Conservation (phyloP, 92 coral and sea anemone species). For the Plumapathes pennacea region DNA sequence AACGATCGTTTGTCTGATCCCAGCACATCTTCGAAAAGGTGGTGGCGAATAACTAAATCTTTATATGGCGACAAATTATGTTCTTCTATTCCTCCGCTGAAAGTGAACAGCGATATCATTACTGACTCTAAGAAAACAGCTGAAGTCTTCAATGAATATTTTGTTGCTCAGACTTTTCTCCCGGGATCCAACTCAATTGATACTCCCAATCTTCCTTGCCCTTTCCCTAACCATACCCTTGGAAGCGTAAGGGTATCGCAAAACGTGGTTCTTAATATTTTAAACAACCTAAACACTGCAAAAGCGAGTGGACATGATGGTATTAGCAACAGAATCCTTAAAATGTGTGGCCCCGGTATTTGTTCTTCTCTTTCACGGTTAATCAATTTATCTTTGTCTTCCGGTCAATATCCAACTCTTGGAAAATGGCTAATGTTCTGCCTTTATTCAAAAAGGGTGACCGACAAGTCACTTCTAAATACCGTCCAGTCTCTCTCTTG, state of each 20-base stretch:
- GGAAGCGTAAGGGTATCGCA: background rate
- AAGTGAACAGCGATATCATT: background rate
- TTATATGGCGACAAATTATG: slow-evolving; percentile 4
- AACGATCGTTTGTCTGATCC: too few relatives aligned
- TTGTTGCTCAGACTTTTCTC: slow-evolving; percentile 9
- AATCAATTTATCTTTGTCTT: slow-evolving; percentile 7
- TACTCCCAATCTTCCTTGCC: slow-evolving; percentile 14
- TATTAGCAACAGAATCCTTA: slow-evolving; percentile 8
- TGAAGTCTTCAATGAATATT: slow-evolving; percentile 13
- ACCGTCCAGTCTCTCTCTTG: slow-evolving; percentile 17
- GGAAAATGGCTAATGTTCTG: slow-evolving; percentile 27
- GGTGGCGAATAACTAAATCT: slow-evolving; percentile 18
- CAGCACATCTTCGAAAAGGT: slow-evolving; percentile 10
- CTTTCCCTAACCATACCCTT: background rate
- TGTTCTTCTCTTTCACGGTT: too few relatives aligned
- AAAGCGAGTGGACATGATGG: slow-evolving; percentile 13
- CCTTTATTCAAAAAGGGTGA: slow-evolving; percentile 23
- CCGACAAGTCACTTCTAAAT: slow-evolving; percentile 2
- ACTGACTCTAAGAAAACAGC: slow-evolving; percentile 10
- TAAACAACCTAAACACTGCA: background rate
- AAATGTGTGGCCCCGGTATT: slow-evolving; percentile 4
- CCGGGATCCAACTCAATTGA: too few relatives aligned
- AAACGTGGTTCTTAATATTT: background rate
- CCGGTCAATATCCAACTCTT: slow-evolving; percentile 10
- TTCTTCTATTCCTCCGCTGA: slow-evolving; percentile 9